These are phyloP conservation scores for Enteromius afrohamiltoni DNA, from an alignment of 2,797 vertebrate genomes.

Conservation along the genomic window DNA sequence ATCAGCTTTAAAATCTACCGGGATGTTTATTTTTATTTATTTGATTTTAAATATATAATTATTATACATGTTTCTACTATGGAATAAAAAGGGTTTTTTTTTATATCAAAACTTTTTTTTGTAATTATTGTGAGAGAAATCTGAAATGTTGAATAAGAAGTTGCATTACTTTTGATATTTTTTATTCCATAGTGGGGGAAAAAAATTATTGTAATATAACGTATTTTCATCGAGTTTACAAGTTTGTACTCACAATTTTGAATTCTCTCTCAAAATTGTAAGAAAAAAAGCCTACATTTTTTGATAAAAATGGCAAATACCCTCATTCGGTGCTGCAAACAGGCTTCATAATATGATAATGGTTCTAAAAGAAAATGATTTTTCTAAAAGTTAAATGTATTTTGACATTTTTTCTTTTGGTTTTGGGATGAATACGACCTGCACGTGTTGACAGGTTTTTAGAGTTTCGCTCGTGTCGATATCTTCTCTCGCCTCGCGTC, in stretches of 20 bases:
- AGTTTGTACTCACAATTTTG: background rate
- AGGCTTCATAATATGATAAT: background rate
- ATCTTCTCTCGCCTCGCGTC: background rate
- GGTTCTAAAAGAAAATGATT: background rate
- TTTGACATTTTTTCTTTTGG: background rate
- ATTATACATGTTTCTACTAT: no score
- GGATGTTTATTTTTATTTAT: background rate
- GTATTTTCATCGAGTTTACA: no score
- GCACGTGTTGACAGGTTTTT: background rate
- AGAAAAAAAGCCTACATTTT: background rate
- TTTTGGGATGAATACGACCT: constrained; percentile 1
- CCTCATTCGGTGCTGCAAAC: background rate
- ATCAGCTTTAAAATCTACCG: background rate
- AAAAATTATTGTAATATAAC: no score
- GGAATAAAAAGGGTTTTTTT: no score
- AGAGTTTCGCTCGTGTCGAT: background rate
- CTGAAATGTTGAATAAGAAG: background rate
- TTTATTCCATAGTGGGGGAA: background rate
- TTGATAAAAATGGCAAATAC: background rate
- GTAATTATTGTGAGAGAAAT: background rate
- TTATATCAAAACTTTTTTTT: background rate
- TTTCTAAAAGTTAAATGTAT: background rate
- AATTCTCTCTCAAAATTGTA: background rate
- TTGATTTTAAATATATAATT: background rate
- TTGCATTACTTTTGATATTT: background rate